A percentile compares a stretch with the other conserved stretches of the same genome.
Conservation (phyloP, 2,797 vertebrate genomes). For the Crenichthys baileyi region DNA sequence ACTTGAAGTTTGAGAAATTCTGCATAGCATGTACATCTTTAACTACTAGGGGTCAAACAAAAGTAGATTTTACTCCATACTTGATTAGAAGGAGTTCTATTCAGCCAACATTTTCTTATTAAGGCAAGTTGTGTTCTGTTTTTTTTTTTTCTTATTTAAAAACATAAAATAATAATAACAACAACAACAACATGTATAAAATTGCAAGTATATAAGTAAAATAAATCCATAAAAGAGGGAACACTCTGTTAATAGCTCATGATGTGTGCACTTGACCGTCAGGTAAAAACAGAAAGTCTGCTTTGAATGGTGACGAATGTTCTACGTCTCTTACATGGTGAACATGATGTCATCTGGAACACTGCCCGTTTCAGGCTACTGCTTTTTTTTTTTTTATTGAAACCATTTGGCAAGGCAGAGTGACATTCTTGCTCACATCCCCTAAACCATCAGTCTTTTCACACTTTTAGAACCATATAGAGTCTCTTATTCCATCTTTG, state of each 20-base stretch:
- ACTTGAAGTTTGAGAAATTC: no score
- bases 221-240: not conserved
- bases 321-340: not conserved
- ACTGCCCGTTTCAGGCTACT: slow-evolving; percentile 6
- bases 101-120: no score
- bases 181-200: no score
- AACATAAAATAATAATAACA: no score
- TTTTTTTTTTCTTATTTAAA: no score
- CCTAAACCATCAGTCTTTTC: not conserved
- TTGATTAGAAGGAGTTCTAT: no score
- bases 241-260: not conserved
- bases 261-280: not conserved
- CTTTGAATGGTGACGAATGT: slow-evolving; percentile 1
- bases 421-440: slow-evolving; percentile 7
- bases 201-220: not conserved
- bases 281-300: not conserved
- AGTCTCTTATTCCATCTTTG: not conserved
- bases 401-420: slow-evolving; percentile 11
- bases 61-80: no score
- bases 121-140: no score
- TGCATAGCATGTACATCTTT: no score
- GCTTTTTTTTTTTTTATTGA: slow-evolving; percentile 15
- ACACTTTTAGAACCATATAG: not conserved
- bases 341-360: not conserved
- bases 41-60: no score